Evolutionary conservation across 2,113 vertebrate species (phyloP).

Genomic region (Sebastes schlegelii): DNA sequence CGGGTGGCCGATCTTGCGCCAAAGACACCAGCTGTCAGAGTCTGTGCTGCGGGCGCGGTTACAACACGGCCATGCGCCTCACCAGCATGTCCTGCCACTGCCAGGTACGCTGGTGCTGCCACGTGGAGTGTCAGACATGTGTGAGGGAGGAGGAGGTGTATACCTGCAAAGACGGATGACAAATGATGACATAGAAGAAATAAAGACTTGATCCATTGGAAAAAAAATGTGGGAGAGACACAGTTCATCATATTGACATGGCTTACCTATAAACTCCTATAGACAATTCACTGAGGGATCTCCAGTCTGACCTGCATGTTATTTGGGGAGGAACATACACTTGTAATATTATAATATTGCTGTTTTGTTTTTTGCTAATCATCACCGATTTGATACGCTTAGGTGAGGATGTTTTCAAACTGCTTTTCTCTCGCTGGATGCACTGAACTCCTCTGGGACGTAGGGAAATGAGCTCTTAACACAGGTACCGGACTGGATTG

Average conservation of each 20-base stretch:
- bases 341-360: constrained; percentile 36
- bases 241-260: no score
- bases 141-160: constrained; percentile 95
- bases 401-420: constrained; percentile 45
- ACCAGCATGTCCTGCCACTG: constrained; percentile 96
- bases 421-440: constrained; percentile 62
- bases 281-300: constrained; percentile 16
- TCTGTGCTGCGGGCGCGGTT: constrained; percentile 95
- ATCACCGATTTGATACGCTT: constrained; percentile 38
- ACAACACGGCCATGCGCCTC: constrained; percentile 95
- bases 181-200: not conserved
- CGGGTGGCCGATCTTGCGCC: constrained; percentile 89
- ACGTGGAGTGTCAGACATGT: constrained; percentile 97
- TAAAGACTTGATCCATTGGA: constrained; percentile 22
- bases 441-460: constrained; percentile 62
- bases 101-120: constrained; percentile 99
- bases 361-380: constrained; percentile 31
- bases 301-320: constrained; percentile 37
- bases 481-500: constrained; percentile 51
- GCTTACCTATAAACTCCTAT: not conserved
- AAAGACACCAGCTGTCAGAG: constrained; percentile 95
- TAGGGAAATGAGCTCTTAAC: constrained; percentile 58
- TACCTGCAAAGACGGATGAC: constrained; percentile 93
- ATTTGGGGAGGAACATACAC: constrained; percentile 44
- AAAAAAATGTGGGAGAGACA: not conserved